Base-by-base conservation (phyloP, 2,888 invertebrate species). In the Dolichopus griseipennis region DNA sequence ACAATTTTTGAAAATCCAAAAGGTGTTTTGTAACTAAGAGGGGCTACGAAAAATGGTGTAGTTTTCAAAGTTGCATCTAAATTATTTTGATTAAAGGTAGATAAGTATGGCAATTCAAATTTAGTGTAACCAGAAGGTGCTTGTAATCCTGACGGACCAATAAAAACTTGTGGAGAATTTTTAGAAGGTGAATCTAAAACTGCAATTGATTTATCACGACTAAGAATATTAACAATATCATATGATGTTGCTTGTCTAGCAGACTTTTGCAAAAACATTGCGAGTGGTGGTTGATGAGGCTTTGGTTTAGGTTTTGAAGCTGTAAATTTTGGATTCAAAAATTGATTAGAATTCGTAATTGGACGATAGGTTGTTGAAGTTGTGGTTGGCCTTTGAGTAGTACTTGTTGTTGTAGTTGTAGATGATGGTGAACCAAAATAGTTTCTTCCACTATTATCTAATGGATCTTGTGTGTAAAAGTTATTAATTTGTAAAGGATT, bases 41-140 rank as follows among this genome's bases (percentile, higher is more conserved):
- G 93, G 0, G 93, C 93, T 9, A 93, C 93, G 74, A 93, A 93
- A 80, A 93, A 93, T 0, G 92, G 91, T 1, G 92, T 78, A 72
- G 90, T 88, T 67, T 88, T 87, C 1, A 91, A 84, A 79, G 90
- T 90, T 68, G 87, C 85, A 74, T 90, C 89, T 12, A 87, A 86
- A 68, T 89, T 83, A 71, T 85, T 86, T 64, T 83, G 83, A 72
- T 90, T 89, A 62, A 91, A 83, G 22, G 87, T 88, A 0, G 92
- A 92, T 22, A 93, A 81, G 74, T 93, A 93, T 0, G 93, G 93
- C 27, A 93, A 81, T 70, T 92, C 92, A 75, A 92, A 93, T 80
- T 91, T 93, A 0, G 87, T 86, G 73, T 89, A 93, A 64, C 88
- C 89, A 22, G 84, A 83, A 2, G 92, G 90, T 4, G 89, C 85